Evolutionary conservation across 2,888 invertebrate genomes (phyloP), one percentile per base, ranked within the genome.

Genomic region (Boloria euphrosyne): DNA sequence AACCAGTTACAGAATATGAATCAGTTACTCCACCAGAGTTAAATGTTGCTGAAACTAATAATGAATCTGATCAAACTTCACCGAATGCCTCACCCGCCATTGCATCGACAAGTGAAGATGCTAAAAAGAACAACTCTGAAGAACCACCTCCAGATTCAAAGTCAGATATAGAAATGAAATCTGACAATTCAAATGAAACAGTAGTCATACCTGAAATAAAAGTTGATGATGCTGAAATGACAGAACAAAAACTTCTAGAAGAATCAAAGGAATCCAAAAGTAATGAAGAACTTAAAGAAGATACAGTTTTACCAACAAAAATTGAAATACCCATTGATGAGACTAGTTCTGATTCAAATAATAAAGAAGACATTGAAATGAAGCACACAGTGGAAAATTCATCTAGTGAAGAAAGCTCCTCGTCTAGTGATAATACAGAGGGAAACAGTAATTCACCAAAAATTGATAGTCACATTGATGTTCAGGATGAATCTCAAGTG

Each of bases 401-500:
- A 52, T 89, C 90, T 47, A 90, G 89, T 77, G 92, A 91, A 73
- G 90, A 90, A 72, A 91, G 89, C 73, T 91, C 90, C 22, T 89
- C 89, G 44, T 90, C 90, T 13, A 90, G 90, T 80, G 92, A 90
- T 62, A 90, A 89, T 62, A 90, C 87, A 66, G 90, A 90, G 80
- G 86, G 86, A 1, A 91, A 88, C 68, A 90, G 91, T 69, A 89
- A 86, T 71, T 92, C 92, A 13, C 90, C 92, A 4, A 91, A 89
- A 74, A 74, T 81, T 52, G 85, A 77, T n/a, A 78, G 82, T 64
- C 71, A 75, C 64, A 65, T 73, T 53, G 70, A 70, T 65, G 31
- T 75, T 74, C 60, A 76, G 59, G 69, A 74, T 63, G 66, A 71
- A 55, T 73, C 73, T 65, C 71, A 67, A 22, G 61, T 72, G 57